Base-by-base conservation (phyloP, 2,113 vertebrate species). In the Emydura subglobosa region DNA sequence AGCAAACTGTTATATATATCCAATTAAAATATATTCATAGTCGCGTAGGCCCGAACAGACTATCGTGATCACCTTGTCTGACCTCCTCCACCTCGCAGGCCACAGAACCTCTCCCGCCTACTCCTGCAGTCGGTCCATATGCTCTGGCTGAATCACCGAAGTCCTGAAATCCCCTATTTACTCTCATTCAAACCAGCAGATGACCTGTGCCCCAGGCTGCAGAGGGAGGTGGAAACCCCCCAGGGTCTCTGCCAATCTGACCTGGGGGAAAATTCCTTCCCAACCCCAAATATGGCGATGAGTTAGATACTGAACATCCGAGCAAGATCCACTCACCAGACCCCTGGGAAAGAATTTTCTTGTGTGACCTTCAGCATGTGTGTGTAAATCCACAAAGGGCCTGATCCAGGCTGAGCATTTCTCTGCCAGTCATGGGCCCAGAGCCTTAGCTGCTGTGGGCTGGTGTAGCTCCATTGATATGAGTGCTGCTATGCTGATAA, bases 381-480 rank as follows among this genome's bases (percentile, higher is more conserved):
- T 10, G 5, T 44, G 12, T 54, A 47, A 39, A 24, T 39, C 31
- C 57, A 22, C 47, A 29, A 80, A 27, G 25, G 9, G 59, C 5
- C 29, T 14, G n/a, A 72, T 72, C 65, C n/a, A 22, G 5, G 34
- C 34, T 72, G 19, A 21, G 31, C 61, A 65, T 7, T 65, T 65
- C 16, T 8, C 34, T n/a, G 16, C 61, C 34, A 68, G 5, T 34
- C 8, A n/a, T n/a, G 14, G 6, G 65, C 8, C 16, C 61, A n/a
- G 34, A n/a, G 21, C 34, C 61, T 68, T 19, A 34, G 61, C 17
- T 68, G 34, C 6, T 8, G 3, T 39, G 3, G 3, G 13, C 54
- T 21, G 6, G 9, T 2, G 1, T 14, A 1, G 44, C 24, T 39
- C 4, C 3, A 29, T 3, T 39, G 51, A 21, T 31, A 39, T 59